These are phyloP conservation scores for Coenonympha arcania DNA, from an alignment of 2,888 invertebrate species.

Conservation along the genomic window DNA sequence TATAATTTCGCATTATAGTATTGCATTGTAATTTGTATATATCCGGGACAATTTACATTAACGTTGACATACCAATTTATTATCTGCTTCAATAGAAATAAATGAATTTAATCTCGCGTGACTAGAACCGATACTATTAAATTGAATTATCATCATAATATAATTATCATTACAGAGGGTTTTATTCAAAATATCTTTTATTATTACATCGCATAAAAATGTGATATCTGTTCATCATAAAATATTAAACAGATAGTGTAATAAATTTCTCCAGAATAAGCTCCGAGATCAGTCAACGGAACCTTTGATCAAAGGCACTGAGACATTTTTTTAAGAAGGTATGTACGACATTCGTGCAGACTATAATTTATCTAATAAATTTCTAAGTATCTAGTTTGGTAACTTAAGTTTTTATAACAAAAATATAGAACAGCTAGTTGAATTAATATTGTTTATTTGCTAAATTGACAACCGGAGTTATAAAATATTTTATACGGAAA, in stretches of 20 bases:
- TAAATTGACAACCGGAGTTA: no score
- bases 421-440: no score
- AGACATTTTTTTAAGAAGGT: slow-evolving; percentile 10
- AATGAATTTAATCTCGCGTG: neutral
- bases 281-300: slow-evolving; percentile 34
- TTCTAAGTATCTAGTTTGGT: no score
- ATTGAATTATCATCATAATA: no score
- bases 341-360: neutral
- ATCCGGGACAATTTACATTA: slow-evolving; percentile 19
- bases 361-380: no score
- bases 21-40: slow-evolving; percentile 5
- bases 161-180: no score
- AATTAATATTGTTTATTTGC: no score
- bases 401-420: no score
- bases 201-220: no score
- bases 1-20: neutral
- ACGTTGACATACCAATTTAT: slow-evolving; percentile 11
- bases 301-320: slow-evolving; percentile 20
- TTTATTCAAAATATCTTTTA: no score
- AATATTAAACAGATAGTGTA: neutral
- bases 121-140: neutral
- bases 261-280: slow-evolving; percentile 28
- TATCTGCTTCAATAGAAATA: slow-evolving; percentile 15
- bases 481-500: no score
- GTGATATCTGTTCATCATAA: neutral